A percentile compares a stretch with the other conserved stretches of the same genome.
Evolutionary conservation across 2,113 vertebrate species (phyloP).

Genomic region (Gobio gobio): DNA sequence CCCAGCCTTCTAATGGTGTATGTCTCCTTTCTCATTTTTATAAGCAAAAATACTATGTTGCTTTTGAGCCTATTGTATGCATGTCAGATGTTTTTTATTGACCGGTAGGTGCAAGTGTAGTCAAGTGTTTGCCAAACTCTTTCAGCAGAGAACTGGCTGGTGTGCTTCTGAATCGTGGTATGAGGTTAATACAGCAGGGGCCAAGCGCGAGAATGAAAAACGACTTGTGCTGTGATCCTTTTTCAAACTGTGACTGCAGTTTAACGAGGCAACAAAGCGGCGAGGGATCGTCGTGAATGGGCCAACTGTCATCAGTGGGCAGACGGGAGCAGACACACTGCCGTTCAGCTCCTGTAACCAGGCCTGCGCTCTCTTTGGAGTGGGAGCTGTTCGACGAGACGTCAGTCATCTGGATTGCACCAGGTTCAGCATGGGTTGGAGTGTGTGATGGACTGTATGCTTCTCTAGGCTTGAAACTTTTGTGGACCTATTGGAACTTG

Average conservation of each 20-base stretch:
- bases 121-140: conserved; percentile 30
- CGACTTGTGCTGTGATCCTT: conserved; percentile 43
- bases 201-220: conserved; percentile 55
- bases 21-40: conserved; percentile 11
- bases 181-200: conserved; percentile 51
- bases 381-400: conserved; percentile 13
- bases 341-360: conserved; percentile 43
- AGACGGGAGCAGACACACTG: conserved; percentile 37
- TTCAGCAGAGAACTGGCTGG: conserved; percentile 30
- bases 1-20: not conserved
- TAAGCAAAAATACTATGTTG: not conserved
- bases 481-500: conserved; percentile 44
- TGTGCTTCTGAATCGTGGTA: conserved; percentile 3
- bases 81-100: conserved; percentile 35
- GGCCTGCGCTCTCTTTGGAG: not conserved
- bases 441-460: conserved; percentile 53
- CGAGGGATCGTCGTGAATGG: conserved; percentile 42
- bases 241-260: conserved; percentile 55
- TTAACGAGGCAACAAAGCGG: conserved; percentile 57
- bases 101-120: conserved; percentile 31
- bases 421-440: conserved; percentile 34
- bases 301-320: conserved; percentile 45
- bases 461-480: conserved; percentile 58
- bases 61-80: conserved; percentile 8
- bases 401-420: conserved; percentile 29